Evolutionary conservation across 2,797 vertebrate species (phyloP), one percentile per base, ranked within the genome.

Genomic region (Bradypodion ventrale): DNA sequence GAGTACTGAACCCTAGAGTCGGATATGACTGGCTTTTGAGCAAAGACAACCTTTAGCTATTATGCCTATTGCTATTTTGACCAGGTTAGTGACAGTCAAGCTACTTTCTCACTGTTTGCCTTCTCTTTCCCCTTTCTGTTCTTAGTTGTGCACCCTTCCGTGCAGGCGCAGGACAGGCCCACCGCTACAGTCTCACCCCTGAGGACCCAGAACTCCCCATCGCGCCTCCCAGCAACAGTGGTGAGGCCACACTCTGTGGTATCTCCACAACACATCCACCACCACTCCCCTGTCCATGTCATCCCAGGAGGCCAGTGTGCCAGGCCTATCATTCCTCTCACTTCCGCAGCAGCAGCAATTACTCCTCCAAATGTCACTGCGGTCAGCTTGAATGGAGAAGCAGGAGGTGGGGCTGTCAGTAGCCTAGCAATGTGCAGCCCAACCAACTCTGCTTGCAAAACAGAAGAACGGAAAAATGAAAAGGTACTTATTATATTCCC

Each of bases 361-460:
- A 99, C 98, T 0, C 98, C 98, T 1, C 98, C 98, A 65, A 99
- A 98, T 7, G 94, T 98, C 92, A 98, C 95, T 1, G 97, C 97
- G 0, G 96, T 96, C 69, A 96, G 97, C 87, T 96, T 98, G 90
- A 97, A 97, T 0, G 97, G 97, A 12, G 96, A 97, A 79, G 93
- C 85, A 0, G 89, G 92, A 1, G 83, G 80, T 0, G 94, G 93
- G 3, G 90, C 96, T 1, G 66, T 96, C 72, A 93, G 94, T 23
- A 93, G 95, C 46, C 89, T 92, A 8, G 78, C 91, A 0, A 95
- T 95, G 25, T 89, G 92, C 70, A 92, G 93, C 52, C 95, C 95
- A 0, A 40, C 97, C 56, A 87, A 93, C 8, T 91, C 93, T 25
- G 91, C 90, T n/a, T 90, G 90, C 88, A 97, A 96, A 62, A 78